Base-by-base conservation (phyloP, 2,888 invertebrate species). In the Heliconius sara region DNA sequence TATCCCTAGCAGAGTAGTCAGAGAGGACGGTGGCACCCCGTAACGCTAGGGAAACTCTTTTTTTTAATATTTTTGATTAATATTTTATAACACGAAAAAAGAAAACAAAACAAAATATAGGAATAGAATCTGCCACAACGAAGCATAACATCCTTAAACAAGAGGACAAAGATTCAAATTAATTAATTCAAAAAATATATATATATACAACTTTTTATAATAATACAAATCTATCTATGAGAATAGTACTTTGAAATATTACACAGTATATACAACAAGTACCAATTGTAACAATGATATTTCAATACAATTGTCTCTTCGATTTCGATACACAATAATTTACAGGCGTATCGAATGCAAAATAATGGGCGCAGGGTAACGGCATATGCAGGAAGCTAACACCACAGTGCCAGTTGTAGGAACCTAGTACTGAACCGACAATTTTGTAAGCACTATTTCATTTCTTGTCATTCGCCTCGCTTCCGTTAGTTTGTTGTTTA, bases 381-480 rank as follows among this genome's bases (percentile, higher is more conserved):
- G 79, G 82, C 83, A 85, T 85, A 88, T 86, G 85, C 86, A 88
- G 87, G 87, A 85, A 88, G 86, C 85, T 84, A 79, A 83, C 82
- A 82, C 82, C 71, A 83, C 86, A 86, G 86, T 83, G 83, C 79
- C 82, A 87, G 60, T 88, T 88, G 87, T 88, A 87, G 88, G 86
- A 89, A 89, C 87, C 87, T 89, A 88, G 85, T 63, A 81, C 84
- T 81, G 39, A 88, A 87, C 89, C 88, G 87, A 90, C 90, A 89
- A 91, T 93, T 92, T 91, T 82, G 84, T 88, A 83, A 86, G 85
- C 87, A 87, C 86, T 84, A 86, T 87, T 87, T 84, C 76, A 86
- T 88, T 87, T 87, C 86, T 83, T 79, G 87, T 88, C 88, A 90
- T 91, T 90, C 89, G 82, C 82, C 72, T 76, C 82, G 85, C 87